Percentiles rank a stretch among this genome's conserved stretches.
Conservation (phyloP, 2,113 vertebrate species). For the Nycticebus coucang region DNA sequence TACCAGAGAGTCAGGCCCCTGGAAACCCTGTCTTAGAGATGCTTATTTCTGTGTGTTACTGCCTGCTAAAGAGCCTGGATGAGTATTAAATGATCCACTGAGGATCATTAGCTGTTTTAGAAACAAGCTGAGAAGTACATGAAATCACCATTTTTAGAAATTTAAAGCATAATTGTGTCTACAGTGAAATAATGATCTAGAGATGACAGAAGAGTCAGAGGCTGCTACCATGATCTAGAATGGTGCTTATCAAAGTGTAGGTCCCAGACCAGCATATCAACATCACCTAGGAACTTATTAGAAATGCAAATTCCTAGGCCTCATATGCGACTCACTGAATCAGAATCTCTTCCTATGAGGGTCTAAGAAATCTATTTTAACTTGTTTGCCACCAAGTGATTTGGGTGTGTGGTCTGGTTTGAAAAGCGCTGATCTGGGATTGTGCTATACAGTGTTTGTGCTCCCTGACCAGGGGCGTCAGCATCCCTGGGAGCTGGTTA, state of each 20-base stretch:
- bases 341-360: not conserved
- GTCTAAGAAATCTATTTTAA: not conserved
- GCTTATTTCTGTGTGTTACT: not conserved
- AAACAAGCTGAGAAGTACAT: not conserved
- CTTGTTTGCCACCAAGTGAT: rapidly evolving
- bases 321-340: not conserved
- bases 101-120: not conserved
- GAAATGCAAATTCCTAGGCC: not conserved
- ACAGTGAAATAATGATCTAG: not conserved
- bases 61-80: not conserved
- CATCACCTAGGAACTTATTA: not conserved
- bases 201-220: not conserved
- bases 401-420: not conserved
- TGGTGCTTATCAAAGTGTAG: not conserved
- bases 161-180: not conserved
- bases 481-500: not conserved
- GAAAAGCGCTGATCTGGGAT: not conserved
- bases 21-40: not conserved
- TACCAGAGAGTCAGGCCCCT: not conserved
- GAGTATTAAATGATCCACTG: not conserved
- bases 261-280: not conserved
- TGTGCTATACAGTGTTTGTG: not conserved
- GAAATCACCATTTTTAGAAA: not conserved
- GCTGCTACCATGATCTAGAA: not conserved
- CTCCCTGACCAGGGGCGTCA: not conserved